Evolutionary conservation across 2,797 vertebrate genomes (phyloP).

Genomic region (Lepus oiostolus): DNA sequence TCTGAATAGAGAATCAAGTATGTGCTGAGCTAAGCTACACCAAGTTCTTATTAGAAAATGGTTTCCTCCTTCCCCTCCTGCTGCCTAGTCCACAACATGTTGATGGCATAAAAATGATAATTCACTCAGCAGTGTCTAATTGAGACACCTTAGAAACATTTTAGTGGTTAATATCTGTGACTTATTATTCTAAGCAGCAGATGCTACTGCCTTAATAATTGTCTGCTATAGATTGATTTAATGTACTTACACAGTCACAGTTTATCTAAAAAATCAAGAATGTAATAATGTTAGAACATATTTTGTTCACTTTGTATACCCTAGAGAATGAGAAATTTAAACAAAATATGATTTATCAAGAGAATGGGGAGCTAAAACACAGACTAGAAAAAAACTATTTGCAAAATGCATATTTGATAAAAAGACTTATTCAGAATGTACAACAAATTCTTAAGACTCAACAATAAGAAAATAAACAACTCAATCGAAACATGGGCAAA

Average conservation of each 20-base stretch:
- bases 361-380: background rate
- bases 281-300: constrained; percentile 2
- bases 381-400: constrained; percentile 3
- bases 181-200: constrained; percentile 13
- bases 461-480: background rate
- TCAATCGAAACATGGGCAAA: background rate
- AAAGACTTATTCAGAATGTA: background rate
- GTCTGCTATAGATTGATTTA: background rate
- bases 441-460: constrained; percentile 39
- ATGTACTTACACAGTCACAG: constrained; percentile 23
- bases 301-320: background rate
- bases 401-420: background rate
- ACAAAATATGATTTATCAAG: constrained; percentile 15
- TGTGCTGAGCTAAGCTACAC: background rate
- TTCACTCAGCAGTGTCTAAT: background rate
- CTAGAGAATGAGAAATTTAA: constrained; percentile 15
- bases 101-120: background rate
- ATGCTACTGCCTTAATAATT: background rate
- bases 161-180: background rate
- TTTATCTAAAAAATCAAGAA: constrained; percentile 33
- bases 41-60: background rate
- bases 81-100: background rate
- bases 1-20: constrained; percentile 58
- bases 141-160: background rate
- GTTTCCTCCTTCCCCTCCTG: background rate